Percentiles rank a stretch among this genome's conserved stretches.
phyloP scores from a whole-genome alignment of 2,113 vertebrate genomes.

The Rutilus rutilus region DNA sequence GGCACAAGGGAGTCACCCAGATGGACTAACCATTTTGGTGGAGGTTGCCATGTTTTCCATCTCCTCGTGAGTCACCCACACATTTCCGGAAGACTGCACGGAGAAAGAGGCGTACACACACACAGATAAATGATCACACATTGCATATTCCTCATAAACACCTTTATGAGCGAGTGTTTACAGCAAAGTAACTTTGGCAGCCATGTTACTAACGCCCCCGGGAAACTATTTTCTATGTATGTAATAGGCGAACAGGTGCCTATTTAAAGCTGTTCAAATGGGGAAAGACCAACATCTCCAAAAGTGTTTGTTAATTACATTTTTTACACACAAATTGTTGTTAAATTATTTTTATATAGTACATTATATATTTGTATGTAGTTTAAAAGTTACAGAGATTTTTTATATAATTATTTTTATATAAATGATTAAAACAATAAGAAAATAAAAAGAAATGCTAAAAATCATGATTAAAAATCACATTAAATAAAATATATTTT shows the following conservation, averaged over 20 bases:
- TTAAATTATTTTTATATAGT: too few relatives aligned
- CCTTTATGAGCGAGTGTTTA: neutral
- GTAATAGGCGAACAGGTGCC: neutral
- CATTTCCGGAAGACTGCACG: slow-evolving; percentile 94
- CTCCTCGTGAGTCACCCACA: slow-evolving; percentile 99
- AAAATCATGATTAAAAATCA: too few relatives aligned
- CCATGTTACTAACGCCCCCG: neutral
- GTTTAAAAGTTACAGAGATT: too few relatives aligned
- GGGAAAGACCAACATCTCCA: neutral
- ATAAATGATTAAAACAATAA: too few relatives aligned
- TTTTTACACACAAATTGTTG: too few relatives aligned
- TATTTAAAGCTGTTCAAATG: neutral
- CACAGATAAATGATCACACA: slow-evolving; percentile 37
- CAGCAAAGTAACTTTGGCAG: neutral
- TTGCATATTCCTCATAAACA: neutral
- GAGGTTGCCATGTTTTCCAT: slow-evolving; percentile 96
- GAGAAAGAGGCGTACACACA: slow-evolving; percentile 57
- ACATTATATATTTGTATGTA: too few relatives aligned
- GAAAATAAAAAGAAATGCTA: too few relatives aligned
- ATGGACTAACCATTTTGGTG: slow-evolving; percentile 93
- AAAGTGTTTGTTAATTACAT: neutral
- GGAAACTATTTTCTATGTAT: neutral
- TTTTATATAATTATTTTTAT: too few relatives aligned
- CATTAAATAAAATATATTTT: neutral
- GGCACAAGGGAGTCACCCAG: slow-evolving; percentile 66